A percentile compares a stretch with the other conserved stretches of the same genome.
These are phyloP conservation scores for Lydus trimaculatus DNA, from an alignment of 2,888 invertebrate species.

Conservation along the genomic window DNA sequence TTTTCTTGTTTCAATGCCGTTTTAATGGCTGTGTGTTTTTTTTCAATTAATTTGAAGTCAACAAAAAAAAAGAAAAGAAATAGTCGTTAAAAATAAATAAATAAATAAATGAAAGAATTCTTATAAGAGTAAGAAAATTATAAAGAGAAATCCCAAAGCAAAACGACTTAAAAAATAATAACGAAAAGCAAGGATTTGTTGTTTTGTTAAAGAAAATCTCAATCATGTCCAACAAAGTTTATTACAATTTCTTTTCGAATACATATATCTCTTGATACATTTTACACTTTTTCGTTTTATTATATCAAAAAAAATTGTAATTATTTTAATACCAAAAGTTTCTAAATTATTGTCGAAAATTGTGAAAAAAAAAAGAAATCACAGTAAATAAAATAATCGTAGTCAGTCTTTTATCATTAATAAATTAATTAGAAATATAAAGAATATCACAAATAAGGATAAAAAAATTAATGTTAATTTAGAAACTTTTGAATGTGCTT, in stretches of 20 bases:
- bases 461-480: constrained; percentile 34
- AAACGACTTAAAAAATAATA: constrained; percentile 52
- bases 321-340: constrained; percentile 37
- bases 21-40: constrained; percentile 82
- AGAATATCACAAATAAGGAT: constrained; percentile 44
- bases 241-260: constrained; percentile 42
- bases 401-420: constrained; percentile 38
- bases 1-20: constrained; percentile 92
- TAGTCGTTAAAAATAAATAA: constrained; percentile 36
- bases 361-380: constrained; percentile 23
- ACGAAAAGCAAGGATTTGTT: constrained; percentile 49
- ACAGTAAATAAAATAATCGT: constrained; percentile 30
- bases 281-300: constrained; percentile 32
- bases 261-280: constrained; percentile 43
- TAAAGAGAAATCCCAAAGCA: constrained; percentile 51
- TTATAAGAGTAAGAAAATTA: constrained; percentile 15
- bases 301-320: constrained; percentile 18
- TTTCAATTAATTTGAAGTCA: constrained; percentile 16
- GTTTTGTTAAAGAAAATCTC: constrained; percentile 46
- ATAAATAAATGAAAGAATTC: constrained; percentile 30
- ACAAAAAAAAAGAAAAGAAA: constrained; percentile 29
- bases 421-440: constrained; percentile 34
- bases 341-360: constrained; percentile 29
- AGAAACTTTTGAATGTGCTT: constrained; percentile 43
- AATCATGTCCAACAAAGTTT: constrained; percentile 43